phyloP scores from a whole-genome alignment of 1,140 invertebrate genomes.

The Drosophila watanabei region DNA sequence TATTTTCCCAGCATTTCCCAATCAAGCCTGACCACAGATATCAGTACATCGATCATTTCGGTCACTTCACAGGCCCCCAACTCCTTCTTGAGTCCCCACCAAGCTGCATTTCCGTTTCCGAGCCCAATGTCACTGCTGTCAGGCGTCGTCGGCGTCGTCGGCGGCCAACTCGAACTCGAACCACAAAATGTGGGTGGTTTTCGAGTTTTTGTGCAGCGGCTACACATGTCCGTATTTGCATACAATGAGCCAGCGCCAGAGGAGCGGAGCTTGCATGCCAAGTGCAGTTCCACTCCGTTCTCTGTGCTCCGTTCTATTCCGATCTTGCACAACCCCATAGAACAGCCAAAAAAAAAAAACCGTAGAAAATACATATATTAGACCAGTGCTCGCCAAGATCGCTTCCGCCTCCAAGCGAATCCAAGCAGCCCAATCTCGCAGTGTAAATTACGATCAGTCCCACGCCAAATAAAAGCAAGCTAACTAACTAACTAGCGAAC shows the following conservation, averaged over 20 bases:
- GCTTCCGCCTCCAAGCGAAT: slow-evolving; percentile 62
- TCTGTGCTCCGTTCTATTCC: slow-evolving; percentile 19
- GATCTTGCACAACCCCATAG: slow-evolving; percentile 70
- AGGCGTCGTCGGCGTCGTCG: slow-evolving; percentile 25
- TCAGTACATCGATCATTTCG: slow-evolving; percentile 47
- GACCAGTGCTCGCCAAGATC: slow-evolving; percentile 23
- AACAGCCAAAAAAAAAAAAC: slow-evolving; percentile 25
- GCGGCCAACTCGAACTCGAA: slow-evolving; percentile 26
- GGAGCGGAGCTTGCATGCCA: slow-evolving; percentile 56
- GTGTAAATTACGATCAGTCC: slow-evolving; percentile 65
- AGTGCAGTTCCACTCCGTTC: slow-evolving; percentile 37
- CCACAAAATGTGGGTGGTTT: slow-evolving; percentile 55
- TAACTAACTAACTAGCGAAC: slow-evolving; percentile 59
- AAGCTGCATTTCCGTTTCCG: slow-evolving; percentile 79
- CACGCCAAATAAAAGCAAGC: slow-evolving; percentile 71
- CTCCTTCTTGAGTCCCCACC: slow-evolving; percentile 3
- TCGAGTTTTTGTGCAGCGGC: slow-evolving; percentile 61
- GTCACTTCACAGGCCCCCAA: not conserved
- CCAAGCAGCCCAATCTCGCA: slow-evolving; percentile 50
- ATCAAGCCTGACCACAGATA: slow-evolving; percentile 36
- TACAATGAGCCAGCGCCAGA: slow-evolving; percentile 58
- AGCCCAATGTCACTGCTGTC: slow-evolving; percentile 77
- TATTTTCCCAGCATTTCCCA: slow-evolving; percentile 15
- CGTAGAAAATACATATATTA: slow-evolving; percentile 20
- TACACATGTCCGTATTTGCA: slow-evolving; percentile 59